A percentile compares a stretch with the other conserved stretches of the same genome.
These are phyloP conservation scores for Thalassaphorura encarpata DNA, from an alignment of 1,140 invertebrate species.

Conservation along the genomic window DNA sequence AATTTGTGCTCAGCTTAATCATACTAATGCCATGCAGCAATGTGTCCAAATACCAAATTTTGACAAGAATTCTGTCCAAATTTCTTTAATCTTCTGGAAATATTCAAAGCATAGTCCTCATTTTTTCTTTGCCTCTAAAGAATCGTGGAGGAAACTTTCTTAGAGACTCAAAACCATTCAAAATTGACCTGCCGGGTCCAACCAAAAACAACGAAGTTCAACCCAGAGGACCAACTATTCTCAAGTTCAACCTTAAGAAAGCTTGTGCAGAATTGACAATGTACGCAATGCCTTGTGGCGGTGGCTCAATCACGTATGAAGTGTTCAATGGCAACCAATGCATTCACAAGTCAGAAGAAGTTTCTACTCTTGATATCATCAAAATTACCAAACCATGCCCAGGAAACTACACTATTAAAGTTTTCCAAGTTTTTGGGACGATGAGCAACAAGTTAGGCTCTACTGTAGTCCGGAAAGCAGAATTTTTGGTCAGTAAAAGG, in stretches of 20 bases:
- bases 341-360: conserved; percentile 7
- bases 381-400: conserved; percentile 18
- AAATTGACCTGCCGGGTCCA: too few relatives aligned
- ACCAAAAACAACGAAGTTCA: too few relatives aligned
- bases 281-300: conserved; percentile 42
- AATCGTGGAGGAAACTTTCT: conserved; percentile 14
- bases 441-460: neutral
- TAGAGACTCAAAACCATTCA: conserved; percentile 15
- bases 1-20: too few relatives aligned
- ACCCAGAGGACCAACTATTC: neutral
- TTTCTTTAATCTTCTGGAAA: too few relatives aligned
- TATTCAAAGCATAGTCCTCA: conserved; percentile 12
- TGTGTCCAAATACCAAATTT: too few relatives aligned
- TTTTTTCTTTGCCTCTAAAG: conserved; percentile 3
- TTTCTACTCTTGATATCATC: conserved; percentile 24
- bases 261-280: conserved; percentile 34
- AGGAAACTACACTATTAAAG: conserved; percentile 25
- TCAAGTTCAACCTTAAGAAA: conserved; percentile 30
- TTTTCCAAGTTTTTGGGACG: neutral
- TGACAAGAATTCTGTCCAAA: too few relatives aligned
- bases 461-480: conserved; percentile 13
- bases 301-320: conserved; percentile 25
- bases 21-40: too few relatives aligned
- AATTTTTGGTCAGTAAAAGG: conserved; percentile 28
- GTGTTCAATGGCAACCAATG: conserved; percentile 19